phyloP scores from a whole-genome alignment of 2,888 invertebrate genomes.

The Caenorhabditis virilis region DNA sequence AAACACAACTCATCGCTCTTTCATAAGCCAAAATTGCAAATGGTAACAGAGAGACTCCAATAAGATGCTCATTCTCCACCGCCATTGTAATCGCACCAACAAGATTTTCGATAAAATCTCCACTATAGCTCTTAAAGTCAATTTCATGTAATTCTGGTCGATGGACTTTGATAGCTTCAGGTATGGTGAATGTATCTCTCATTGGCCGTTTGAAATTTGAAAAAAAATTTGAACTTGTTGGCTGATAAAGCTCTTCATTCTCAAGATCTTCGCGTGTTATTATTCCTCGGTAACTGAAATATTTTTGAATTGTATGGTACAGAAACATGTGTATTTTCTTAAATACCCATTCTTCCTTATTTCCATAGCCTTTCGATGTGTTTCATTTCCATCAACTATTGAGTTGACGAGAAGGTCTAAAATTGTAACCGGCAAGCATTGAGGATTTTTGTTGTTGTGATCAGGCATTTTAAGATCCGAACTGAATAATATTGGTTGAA shows the following conservation, averaged over 20 bases:
- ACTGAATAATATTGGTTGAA: too few relatives aligned
- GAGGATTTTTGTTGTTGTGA: neutral
- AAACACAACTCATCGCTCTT: slow-evolving; percentile 34
- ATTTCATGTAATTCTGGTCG: slow-evolving; percentile 32
- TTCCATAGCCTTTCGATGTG: slow-evolving; percentile 30
- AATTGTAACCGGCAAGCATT: slow-evolving; percentile 12
- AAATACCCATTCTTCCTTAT: slow-evolving; percentile 16
- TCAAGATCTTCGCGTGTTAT: too few relatives aligned
- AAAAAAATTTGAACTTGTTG: neutral
- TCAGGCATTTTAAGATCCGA: neutral
- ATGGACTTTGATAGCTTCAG: slow-evolving; percentile 33
- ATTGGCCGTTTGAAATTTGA: slow-evolving; percentile 4
- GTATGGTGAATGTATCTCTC: slow-evolving; percentile 34
- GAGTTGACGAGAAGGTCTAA: slow-evolving; percentile 23
- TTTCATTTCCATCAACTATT: slow-evolving; percentile 37
- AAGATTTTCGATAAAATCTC: slow-evolving; percentile 27
- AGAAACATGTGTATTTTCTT: neutral
- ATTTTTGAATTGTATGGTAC: neutral
- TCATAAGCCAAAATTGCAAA: slow-evolving; percentile 33
- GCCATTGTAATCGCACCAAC: slow-evolving; percentile 21
- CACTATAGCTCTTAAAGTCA: slow-evolving; percentile 30
- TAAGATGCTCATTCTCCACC: slow-evolving; percentile 5
- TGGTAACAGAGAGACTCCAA: slow-evolving; percentile 2
- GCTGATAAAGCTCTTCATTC: too few relatives aligned
- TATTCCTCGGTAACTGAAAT: neutral